phyloP scores from a whole-genome alignment of 2,888 invertebrate species.

The Alloplasta piceator region DNA sequence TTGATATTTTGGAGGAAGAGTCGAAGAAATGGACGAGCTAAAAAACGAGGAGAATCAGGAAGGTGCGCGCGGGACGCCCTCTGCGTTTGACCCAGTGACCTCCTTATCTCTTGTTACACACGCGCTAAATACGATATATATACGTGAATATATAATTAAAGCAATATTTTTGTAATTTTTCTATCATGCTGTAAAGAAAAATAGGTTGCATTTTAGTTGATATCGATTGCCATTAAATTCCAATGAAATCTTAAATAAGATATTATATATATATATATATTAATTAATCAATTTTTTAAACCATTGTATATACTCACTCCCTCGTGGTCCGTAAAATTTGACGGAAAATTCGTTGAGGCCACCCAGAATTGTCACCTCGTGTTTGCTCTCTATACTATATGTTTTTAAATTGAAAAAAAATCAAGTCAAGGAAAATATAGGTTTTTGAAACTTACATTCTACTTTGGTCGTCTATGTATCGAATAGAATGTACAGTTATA shows the following conservation, averaged over 20 bases:
- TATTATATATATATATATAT: neutral
- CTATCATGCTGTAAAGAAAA: neutral
- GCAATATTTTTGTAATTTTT: neutral
- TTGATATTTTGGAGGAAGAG: conserved; percentile 8
- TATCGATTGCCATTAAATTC: neutral
- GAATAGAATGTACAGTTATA: too few relatives aligned
- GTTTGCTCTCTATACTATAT: conserved; percentile 98
- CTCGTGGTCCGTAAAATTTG: conserved; percentile 99
- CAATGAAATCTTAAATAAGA: neutral
- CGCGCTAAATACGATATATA: neutral
- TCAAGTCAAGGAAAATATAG: conserved; percentile 73
- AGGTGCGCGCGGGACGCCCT: conserved; percentile 58
- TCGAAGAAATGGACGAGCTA: conserved; percentile 48
- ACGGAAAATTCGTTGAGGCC: conserved; percentile 99
- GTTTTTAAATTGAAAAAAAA: conserved; percentile 47
- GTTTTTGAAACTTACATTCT: too few relatives aligned
- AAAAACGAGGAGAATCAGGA: conserved; percentile 10
- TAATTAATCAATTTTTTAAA: too few relatives aligned
- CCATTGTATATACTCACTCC: conserved; percentile 88
- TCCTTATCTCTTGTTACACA: conserved; percentile 35
- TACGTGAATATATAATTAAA: neutral
- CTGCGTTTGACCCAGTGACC: conserved; percentile 62
- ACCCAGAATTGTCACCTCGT: conserved; percentile 99
- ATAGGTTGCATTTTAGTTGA: neutral
- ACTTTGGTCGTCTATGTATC: too few relatives aligned